Evolutionary conservation across 2,113 vertebrate species (phyloP).

Genomic region (Phalacrocorax carbo): DNA sequence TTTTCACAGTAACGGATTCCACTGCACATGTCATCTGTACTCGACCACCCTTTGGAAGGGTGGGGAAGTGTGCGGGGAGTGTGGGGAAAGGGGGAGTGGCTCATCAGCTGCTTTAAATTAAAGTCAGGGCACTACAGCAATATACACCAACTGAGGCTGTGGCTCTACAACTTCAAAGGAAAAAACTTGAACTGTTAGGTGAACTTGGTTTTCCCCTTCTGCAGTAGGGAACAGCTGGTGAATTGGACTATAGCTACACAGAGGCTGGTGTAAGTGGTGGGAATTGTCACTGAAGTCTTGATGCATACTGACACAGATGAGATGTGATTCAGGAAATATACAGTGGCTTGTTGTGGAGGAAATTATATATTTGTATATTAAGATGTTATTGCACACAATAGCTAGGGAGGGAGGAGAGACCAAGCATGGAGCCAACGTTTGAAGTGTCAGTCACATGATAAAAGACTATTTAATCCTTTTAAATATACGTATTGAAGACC

Average conservation of each 20-base stretch:
- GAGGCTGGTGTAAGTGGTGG: not conserved
- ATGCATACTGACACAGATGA: not conserved
- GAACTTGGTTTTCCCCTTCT: not conserved
- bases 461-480: not conserved
- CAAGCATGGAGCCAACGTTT: not conserved
- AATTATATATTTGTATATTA: not conserved
- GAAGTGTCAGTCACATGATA: not conserved
- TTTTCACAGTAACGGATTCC: not conserved
- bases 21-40: not conserved
- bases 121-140: not conserved
- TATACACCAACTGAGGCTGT: not conserved
- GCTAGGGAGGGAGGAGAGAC: not conserved
- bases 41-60: not conserved
- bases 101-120: not conserved
- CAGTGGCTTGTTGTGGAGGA: not conserved
- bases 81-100: not conserved
- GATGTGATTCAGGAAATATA: not conserved
- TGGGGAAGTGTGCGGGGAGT: not conserved
- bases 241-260: not conserved
- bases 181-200: not conserved
- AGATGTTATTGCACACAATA: not conserved
- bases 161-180: not conserved
- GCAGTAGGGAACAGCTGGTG: not conserved
- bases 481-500: not conserved
- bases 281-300: not conserved